Evolutionary conservation across 2,113 vertebrate species (phyloP).

Genomic region (Epinephelus moara): DNA sequence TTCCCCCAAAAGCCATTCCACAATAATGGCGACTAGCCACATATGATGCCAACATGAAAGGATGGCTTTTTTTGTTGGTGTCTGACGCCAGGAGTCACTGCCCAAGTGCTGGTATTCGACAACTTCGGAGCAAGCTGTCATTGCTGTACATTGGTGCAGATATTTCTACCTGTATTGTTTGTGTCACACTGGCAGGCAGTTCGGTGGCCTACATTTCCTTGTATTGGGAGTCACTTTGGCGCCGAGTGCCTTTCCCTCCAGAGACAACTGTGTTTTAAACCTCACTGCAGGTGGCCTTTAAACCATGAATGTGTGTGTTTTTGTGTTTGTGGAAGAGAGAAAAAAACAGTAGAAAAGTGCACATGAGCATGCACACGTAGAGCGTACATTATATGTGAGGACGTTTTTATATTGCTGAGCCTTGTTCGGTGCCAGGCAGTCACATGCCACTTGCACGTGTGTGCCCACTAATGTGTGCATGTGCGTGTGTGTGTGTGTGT

Average conservation of each 20-base stretch:
- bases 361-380: background rate
- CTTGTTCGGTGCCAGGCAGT: slow-evolving; percentile 28
- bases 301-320: slow-evolving; percentile 2
- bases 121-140: background rate
- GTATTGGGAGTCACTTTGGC: slow-evolving; percentile 1
- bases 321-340: background rate
- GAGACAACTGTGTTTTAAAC: slow-evolving; percentile 46
- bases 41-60: no score
- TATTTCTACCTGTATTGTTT: slow-evolving; percentile 7
- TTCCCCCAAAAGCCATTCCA: no score
- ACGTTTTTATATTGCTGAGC: slow-evolving; percentile 8
- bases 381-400: background rate
- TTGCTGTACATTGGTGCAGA: background rate
- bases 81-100: no score
- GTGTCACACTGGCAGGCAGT: slow-evolving; percentile 11
- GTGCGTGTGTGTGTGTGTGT: no score
- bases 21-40: no score
- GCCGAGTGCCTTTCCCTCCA: slow-evolving; percentile 51
- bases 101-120: no score
- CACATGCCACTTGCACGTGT: slow-evolving; percentile 31
- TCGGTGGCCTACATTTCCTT: slow-evolving; percentile 48
- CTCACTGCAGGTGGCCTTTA: slow-evolving; percentile 51
- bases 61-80: no score
- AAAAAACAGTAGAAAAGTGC: background rate
- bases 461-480: slow-evolving; percentile 15